Evolutionary conservation across 2,888 invertebrate genomes (phyloP).

Genomic region (Orthosia cruda): DNA sequence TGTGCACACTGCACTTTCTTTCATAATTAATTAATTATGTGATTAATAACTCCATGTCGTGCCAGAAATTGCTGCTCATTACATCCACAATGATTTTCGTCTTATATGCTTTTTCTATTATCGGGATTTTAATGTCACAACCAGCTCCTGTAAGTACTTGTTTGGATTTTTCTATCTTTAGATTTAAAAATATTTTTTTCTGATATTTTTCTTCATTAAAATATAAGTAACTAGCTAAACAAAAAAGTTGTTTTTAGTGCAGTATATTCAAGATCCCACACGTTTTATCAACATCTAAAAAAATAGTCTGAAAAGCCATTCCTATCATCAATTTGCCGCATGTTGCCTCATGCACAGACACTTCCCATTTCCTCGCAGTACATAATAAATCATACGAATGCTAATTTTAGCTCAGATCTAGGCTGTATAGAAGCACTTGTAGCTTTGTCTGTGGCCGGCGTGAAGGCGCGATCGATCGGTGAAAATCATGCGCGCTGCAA

Average conservation of each 20-base stretch:
- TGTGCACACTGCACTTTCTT: conserved; percentile 69
- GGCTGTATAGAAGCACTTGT: conserved; percentile 61
- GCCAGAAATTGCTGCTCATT: conserved; percentile 73
- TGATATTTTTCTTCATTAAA: not conserved
- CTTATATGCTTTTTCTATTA: conserved; percentile 77
- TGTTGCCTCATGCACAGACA: not conserved
- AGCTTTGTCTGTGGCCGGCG: conserved; percentile 59
- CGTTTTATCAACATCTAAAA: not conserved
- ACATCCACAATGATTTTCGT: conserved; percentile 79
- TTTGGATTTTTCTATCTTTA: not conserved
- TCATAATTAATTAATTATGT: conserved; percentile 68
- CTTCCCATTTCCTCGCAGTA: not conserved
- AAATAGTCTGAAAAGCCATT: not conserved
- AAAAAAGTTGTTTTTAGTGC: not conserved
- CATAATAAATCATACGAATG: conserved; percentile 21
- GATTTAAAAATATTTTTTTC: not conserved
- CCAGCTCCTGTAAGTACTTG: conserved; percentile 73
- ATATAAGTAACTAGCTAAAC: not conserved
- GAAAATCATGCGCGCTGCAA: conserved; percentile 80
- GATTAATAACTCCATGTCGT: conserved; percentile 74
- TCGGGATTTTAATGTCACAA: conserved; percentile 76
- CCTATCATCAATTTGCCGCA: not conserved
- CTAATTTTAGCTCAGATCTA: conserved; percentile 54
- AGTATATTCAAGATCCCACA: not conserved
- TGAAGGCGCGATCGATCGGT: conserved; percentile 79